Evolutionary conservation across 1,140 invertebrate species (phyloP).

Genomic region (Drosophila kikkawai): DNA sequence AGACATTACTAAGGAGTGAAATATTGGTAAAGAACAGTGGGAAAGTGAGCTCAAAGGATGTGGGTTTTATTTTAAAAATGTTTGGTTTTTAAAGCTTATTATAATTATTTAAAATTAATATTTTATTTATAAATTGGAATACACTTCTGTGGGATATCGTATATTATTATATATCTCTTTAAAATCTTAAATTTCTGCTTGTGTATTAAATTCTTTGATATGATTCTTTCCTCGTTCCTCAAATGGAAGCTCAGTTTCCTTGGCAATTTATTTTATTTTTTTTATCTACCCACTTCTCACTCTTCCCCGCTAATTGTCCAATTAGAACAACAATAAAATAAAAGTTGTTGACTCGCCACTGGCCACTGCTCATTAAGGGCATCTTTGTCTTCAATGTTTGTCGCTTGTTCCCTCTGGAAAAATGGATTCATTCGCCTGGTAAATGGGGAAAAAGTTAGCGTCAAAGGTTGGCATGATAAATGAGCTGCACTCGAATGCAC

Average conservation of each 20-base stretch:
- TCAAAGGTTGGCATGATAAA: slow-evolving; percentile 56
- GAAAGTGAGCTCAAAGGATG: neutral
- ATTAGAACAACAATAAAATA: slow-evolving; percentile 36
- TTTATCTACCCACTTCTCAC: too few relatives aligned
- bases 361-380: slow-evolving; percentile 38
- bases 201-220: neutral
- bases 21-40: slow-evolving; percentile 16
- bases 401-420: neutral
- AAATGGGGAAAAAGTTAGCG: slow-evolving; percentile 21
- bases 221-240: too few relatives aligned
- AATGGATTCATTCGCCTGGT: slow-evolving; percentile 15
- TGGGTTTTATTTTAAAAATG: too few relatives aligned
- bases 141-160: neutral
- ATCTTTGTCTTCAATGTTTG: slow-evolving; percentile 25
- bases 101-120: neutral
- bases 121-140: neutral
- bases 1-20: slow-evolving; percentile 17
- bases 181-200: neutral
- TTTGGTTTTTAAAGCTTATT: neutral
- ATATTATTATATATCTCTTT: neutral
- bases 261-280: neutral
- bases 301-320: slow-evolving; percentile 27
- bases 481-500: slow-evolving; percentile 57
- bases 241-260: too few relatives aligned
- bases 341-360: slow-evolving; percentile 27